These are phyloP conservation scores for Caenorhabditis sp. DNA, from an alignment of 2,888 invertebrate genomes.

Conservation along the genomic window DNA sequence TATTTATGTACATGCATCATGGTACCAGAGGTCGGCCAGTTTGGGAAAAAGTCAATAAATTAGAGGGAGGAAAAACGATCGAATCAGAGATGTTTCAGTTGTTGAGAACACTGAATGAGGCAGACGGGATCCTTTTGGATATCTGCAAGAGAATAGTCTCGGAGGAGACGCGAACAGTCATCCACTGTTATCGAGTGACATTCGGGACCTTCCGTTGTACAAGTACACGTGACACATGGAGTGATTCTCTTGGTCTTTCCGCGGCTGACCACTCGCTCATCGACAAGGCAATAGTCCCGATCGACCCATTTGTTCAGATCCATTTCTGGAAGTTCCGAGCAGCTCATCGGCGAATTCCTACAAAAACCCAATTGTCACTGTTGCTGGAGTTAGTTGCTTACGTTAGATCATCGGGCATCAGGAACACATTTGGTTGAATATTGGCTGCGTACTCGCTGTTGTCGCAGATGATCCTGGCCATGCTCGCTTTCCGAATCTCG, in stretches of 20 bases:
- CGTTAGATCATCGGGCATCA: constrained; percentile 87
- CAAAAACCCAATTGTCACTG: constrained; percentile 26
- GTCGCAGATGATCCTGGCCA: constrained; percentile 92
- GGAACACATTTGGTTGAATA: constrained; percentile 93
- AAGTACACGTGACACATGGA: constrained; percentile 83
- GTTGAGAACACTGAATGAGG: constrained; percentile 69
- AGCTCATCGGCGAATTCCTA: constrained; percentile 82
- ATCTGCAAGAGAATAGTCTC: constrained; percentile 43
- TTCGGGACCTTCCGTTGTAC: constrained; percentile 82
- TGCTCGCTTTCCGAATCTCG: constrained; percentile 91
- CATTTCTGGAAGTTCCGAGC: constrained; percentile 78
- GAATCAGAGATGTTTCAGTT: constrained; percentile 52
- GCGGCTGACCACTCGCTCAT: constrained; percentile 79
- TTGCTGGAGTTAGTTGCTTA: constrained; percentile 55
- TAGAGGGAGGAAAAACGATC: not conserved
- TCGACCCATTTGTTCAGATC: constrained; percentile 82
- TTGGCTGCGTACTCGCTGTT: constrained; percentile 87
- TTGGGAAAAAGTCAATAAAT: constrained; percentile 40
- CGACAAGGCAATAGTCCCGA: constrained; percentile 82
- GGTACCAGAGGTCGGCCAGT: constrained; percentile 23
- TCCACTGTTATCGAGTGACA: constrained; percentile 81
- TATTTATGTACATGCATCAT: constrained; percentile 47
- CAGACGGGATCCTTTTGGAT: constrained; percentile 70
- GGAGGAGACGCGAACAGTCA: constrained; percentile 47
- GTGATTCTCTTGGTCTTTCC: constrained; percentile 82